Evolutionary conservation across 2,888 invertebrate genomes (phyloP), one percentile per base, ranked within the genome.

Genomic region (Scrobipalpa costella): DNA sequence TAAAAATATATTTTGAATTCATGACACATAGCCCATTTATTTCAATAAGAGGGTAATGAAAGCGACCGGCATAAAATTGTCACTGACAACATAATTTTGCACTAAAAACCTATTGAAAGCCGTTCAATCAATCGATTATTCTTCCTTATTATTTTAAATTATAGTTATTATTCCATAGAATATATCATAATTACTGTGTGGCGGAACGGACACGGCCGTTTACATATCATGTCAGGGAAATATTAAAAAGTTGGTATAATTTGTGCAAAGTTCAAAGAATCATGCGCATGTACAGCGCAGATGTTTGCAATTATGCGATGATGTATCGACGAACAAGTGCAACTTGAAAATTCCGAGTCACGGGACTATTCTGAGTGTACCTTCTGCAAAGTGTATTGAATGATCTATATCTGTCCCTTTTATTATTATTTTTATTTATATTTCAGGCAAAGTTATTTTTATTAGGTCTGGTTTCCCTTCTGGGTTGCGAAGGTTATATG

Each of bases 191-290:
- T 60, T 60, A 60, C 15, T 11, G 34, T 8, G 34, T 34, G 19
- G 60, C 27, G n/a, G 33, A 55, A 33, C 49, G 21, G 2, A 59
- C 59, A 59, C 13, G 59, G 33, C 52, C 55, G 40, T 62, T 62
- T 62, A 57, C 62, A 62, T 62, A 33, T 47, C 52, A 34, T 62
- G 47, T 47, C 59, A 33, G 40, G 59, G 44, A 62, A 62, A 62
- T 50, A 63, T 59, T 60, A 60, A 47, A 60, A 60, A 60, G 49
- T 60, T 49, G 57, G 44, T 60, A 17, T 49, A 60, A 49, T 60
- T 60, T 60, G 13, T 49, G 49, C 38, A 57, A 64, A 64, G 64
- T 64, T 64, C 62, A 62, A 62, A 63, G 55, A 50, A 64, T 64
- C 57, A 58, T 64, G 27, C 11, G 49, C 27, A 40, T 50, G 49